A percentile compares a stretch with the other conserved stretches of the same genome.
Evolutionary conservation across 2,797 vertebrate species (phyloP).

Genomic region (Hyperoplus lanceolatus): DNA sequence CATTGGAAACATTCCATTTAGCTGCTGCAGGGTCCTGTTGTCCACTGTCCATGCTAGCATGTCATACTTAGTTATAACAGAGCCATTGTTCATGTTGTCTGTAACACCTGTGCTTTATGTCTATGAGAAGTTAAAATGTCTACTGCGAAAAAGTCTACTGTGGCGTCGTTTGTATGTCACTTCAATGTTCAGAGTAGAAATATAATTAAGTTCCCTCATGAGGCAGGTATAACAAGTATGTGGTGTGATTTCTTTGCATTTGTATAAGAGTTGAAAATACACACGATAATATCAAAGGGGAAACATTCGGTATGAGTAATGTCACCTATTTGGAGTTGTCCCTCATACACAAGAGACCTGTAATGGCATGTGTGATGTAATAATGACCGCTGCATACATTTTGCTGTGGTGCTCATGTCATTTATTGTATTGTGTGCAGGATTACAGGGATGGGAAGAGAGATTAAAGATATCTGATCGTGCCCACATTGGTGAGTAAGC

Average conservation of each 20-base stretch:
- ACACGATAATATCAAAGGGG: too few species aligned
- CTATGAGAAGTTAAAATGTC: background rate
- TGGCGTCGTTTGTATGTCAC: background rate
- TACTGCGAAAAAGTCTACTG: background rate
- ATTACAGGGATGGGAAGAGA: conserved; percentile 87
- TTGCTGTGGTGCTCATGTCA: background rate
- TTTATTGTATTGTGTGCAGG: conserved; percentile 67
- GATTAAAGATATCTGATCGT: conserved; percentile 89
- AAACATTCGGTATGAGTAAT: too few species aligned
- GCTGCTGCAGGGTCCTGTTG: background rate
- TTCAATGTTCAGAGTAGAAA: background rate
- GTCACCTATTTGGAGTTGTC: background rate
- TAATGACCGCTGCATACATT: background rate
- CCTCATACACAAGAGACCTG: background rate
- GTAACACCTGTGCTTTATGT: background rate
- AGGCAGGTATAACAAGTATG: background rate
- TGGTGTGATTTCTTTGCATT: background rate
- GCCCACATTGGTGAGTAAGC: conserved; percentile 86
- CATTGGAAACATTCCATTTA: background rate
- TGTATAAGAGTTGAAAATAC: background rate
- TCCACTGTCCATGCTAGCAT: background rate
- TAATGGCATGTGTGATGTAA: background rate
- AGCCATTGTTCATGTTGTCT: background rate
- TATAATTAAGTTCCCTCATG: background rate
- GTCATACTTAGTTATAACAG: background rate